Conservation (phyloP, 2,888 invertebrate species). For the Noctua fimbriata region DNA sequence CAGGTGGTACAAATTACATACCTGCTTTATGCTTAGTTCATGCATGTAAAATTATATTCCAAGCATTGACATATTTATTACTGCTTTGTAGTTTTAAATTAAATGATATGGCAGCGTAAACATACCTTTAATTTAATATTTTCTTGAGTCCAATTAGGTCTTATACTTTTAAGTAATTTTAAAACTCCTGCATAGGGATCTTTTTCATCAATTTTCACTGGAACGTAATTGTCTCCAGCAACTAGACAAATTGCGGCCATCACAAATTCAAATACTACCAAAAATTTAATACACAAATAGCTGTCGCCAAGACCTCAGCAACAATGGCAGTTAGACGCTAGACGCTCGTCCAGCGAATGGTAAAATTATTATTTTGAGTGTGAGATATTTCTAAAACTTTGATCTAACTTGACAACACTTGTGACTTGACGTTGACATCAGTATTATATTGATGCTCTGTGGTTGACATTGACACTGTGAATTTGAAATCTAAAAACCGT, state of each 20-base stretch:
- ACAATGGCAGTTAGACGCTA: background rate
- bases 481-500: too few species aligned
- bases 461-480: too few species aligned
- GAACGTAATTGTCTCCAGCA: slow-evolving; percentile 86
- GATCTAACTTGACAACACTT: slow-evolving; percentile 1
- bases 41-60: background rate
- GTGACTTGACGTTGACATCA: too few species aligned
- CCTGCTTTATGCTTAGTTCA: background rate
- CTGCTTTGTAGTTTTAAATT: background rate
- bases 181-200: slow-evolving; percentile 92
- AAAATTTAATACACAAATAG: slow-evolving; percentile 14
- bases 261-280: slow-evolving; percentile 21
- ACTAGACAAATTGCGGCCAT: slow-evolving; percentile 80
- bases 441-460: too few species aligned
- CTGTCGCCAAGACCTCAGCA: background rate
- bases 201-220: slow-evolving; percentile 92
- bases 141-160: slow-evolving; percentile 92
- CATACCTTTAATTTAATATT: slow-evolving; percentile 93
- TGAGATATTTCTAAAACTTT: slow-evolving; percentile 17
- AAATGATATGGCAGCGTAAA: background rate
- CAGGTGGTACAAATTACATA: background rate
- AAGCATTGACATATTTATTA: background rate
- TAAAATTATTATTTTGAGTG: background rate
- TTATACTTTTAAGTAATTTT: slow-evolving; percentile 92
- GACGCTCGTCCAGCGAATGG: background rate